phyloP scores from a whole-genome alignment of 2,888 invertebrate genomes.

The Caenorhabditis parvicauda region DNA sequence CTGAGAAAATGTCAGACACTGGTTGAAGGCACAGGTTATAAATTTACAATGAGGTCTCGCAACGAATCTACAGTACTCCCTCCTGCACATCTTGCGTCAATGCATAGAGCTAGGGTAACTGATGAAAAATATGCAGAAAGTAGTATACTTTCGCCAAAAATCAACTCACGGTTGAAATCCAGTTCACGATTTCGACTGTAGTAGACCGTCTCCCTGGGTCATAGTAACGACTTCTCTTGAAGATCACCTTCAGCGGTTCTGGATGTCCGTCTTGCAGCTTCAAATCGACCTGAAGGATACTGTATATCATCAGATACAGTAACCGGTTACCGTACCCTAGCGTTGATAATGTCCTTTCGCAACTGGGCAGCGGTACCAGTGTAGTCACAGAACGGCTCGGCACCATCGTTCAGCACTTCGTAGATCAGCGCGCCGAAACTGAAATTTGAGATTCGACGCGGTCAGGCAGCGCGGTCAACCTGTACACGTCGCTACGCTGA shows the following conservation, averaged over 20 bases:
- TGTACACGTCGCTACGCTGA: constrained; percentile 28
- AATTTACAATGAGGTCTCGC: no score
- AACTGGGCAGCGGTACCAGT: constrained; percentile 10
- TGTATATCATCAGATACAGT: no score
- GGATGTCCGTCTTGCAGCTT: constrained; percentile 6
- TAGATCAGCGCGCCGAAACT: constrained; percentile 28
- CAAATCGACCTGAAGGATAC: no score
- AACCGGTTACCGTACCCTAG: constrained; percentile 3
- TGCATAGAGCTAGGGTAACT: no score
- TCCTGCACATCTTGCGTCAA: no score
- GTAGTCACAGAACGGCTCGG: constrained; percentile 18
- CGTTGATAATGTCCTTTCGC: constrained; percentile 12
- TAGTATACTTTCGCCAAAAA: no score
- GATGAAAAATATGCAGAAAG: no score
- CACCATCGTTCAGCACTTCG: constrained; percentile 24
- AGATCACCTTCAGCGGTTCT: constrained; percentile 2
- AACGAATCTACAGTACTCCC: no score
- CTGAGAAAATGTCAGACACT: no score
- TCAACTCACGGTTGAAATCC: no score
- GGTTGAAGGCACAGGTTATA: no score
- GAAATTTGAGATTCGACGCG: not conserved
- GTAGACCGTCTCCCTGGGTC: constrained; percentile 6
- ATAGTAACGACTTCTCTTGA: constrained; percentile 10
- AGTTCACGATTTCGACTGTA: no score
- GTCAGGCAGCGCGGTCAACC: constrained; percentile 5